phyloP scores from a whole-genome alignment of 2,797 vertebrate species.

The Xyrichtys novacula region DNA sequence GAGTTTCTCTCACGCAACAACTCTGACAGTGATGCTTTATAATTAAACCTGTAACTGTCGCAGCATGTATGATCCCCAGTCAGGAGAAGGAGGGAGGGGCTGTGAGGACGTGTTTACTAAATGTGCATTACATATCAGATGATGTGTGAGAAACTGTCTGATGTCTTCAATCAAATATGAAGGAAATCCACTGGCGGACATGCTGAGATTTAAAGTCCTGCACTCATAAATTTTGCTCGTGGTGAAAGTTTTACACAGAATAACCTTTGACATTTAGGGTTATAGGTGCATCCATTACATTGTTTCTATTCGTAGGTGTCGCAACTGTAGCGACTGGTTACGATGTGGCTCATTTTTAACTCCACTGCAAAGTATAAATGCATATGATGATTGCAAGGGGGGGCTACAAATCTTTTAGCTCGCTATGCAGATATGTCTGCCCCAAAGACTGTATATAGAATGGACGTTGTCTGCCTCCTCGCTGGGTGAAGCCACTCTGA shows the following conservation, averaged over 20 bases:
- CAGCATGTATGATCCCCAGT: constrained; percentile 35
- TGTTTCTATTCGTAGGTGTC: neutral
- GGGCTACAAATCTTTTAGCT: no score
- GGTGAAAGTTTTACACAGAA: no score
- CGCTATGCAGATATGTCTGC: no score
- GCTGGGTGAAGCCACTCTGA: no score
- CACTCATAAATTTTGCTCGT: neutral
- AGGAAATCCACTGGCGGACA: neutral
- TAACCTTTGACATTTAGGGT: no score
- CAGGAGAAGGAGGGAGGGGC: constrained; percentile 57
- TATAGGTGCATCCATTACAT: no score
- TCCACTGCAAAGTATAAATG: no score
- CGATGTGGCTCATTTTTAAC: no score
- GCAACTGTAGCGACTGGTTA: no score
- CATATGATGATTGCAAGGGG: no score
- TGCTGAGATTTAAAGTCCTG: neutral
- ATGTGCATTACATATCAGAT: constrained; percentile 5
- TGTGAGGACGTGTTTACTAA: neutral
- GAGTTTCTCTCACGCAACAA: constrained; percentile 44
- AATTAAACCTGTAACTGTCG: constrained; percentile 71
- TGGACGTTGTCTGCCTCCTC: no score
- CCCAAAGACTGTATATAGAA: no score
- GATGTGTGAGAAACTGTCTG: neutral
- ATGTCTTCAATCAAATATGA: neutral
- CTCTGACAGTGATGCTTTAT: constrained; percentile 66